A percentile compares a stretch with the other conserved stretches of the same genome.
Evolutionary conservation across 1,140 invertebrate genomes (phyloP).

Genomic region (Drosophila tristis): DNA sequence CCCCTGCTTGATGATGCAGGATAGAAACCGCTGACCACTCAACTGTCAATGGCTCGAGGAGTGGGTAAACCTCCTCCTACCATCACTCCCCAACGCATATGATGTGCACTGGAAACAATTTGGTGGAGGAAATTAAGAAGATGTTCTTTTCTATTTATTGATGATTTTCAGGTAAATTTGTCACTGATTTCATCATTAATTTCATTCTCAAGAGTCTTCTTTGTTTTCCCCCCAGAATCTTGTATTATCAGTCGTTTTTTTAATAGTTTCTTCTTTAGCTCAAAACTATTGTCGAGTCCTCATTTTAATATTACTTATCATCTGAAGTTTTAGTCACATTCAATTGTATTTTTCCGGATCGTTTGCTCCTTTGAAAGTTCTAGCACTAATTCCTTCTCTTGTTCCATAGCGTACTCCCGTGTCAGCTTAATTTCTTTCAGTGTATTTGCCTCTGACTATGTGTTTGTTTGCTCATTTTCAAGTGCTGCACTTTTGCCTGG

Average conservation of each 20-base stretch:
- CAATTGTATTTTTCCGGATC: no score
- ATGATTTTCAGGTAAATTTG: neutral
- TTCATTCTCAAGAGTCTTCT: no score
- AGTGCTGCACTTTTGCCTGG: conserved; percentile 78
- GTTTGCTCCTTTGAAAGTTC: no score
- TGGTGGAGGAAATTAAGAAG: neutral
- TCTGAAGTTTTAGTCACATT: no score
- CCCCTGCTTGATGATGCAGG: conserved; percentile 43
- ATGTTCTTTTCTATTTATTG: neutral
- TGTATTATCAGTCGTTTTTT: no score
- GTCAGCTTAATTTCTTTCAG: conserved; percentile 1
- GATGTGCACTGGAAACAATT: conserved; percentile 33
- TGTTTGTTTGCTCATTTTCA: conserved; percentile 73
- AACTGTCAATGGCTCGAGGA: conserved; percentile 74
- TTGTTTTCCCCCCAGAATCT: no score
- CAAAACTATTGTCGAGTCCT: no score
- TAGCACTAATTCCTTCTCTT: neutral
- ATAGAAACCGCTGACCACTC: conserved; percentile 78
- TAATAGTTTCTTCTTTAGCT: no score
- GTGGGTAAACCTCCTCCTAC: conserved; percentile 55
- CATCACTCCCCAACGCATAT: conserved; percentile 20
- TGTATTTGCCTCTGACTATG: conserved; percentile 24
- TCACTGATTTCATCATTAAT: no score
- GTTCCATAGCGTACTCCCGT: no score
- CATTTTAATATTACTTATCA: no score